Evolutionary conservation across 2,797 vertebrate species (phyloP), one percentile per base, ranked within the genome.

Genomic region (Natrix natrix): DNA sequence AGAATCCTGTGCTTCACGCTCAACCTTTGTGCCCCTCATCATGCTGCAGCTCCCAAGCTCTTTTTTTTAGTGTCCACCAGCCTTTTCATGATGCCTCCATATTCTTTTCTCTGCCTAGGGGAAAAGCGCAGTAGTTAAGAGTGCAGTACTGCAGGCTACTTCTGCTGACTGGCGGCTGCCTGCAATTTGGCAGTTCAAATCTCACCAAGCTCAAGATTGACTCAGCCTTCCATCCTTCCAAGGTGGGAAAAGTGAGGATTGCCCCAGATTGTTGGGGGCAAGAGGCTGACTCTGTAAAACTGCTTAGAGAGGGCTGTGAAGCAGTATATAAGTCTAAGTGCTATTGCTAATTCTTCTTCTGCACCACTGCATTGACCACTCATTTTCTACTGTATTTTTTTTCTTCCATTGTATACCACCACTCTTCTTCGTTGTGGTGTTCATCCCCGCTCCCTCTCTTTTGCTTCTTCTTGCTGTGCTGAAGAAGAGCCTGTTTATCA

Each of bases 401-500:
- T 48, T 24, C 43, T 48, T 83, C 78, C 43, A 48, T 24, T 22
- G 43, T 10, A 83, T 4, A 24, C 78, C 78, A 83, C 20, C 78
- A 24, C 24, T 48, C 10, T 48, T 48, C 74, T 24, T 12, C 14
- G 6, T 16, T 74, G n/a, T 32, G 14, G 2, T 74, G n/a, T 74
- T 74, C n/a, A 16, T 74, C 43, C 43, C 8, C 0, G 0, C 20
- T 1, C 69, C 56, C 92, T 2, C 0, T 28, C 22, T 61, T 1
- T 4, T 89, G 93, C 92, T 93, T 0, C 0, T 88, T 11, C 91
- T 14, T 91, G 24, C 78, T 90, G 0, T 61, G 28, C 88, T 20
- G 26, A 28, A 56, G 90, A 10, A 91, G 28, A 59, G 16, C 20
- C 55, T 24, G 93, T 89, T 94, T 93, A 91, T 93, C 91, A 88